phyloP scores from a whole-genome alignment of 2,113 vertebrate species.

The Limanda limanda region DNA sequence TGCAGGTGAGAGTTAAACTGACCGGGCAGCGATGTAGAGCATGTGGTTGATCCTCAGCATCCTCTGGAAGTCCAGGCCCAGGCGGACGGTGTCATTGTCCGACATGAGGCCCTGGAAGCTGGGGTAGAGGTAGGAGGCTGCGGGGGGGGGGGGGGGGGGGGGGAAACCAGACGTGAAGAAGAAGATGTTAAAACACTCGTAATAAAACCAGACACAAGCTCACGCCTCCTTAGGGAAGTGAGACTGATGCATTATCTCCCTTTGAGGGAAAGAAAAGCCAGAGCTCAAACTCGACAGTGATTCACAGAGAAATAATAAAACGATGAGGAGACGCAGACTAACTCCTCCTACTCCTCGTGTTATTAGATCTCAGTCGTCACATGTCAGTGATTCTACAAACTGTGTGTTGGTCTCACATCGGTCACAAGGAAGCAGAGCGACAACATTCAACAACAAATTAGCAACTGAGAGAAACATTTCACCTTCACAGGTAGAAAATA shows the following conservation, averaged over 20 bases:
- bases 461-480: not conserved
- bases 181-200: not conserved
- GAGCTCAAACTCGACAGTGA: too few relatives aligned
- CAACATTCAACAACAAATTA: not conserved
- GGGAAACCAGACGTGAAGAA: not conserved
- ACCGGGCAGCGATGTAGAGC: slow-evolving; percentile 93
- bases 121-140: slow-evolving; percentile 86
- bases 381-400: not conserved
- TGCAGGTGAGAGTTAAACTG: slow-evolving; percentile 45
- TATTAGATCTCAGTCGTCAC: not conserved
- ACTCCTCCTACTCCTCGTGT: not conserved
- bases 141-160: not conserved
- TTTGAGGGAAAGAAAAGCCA: too few relatives aligned
- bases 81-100: slow-evolving; percentile 86
- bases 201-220: not conserved
- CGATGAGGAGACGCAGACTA: too few relatives aligned
- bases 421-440: not conserved
- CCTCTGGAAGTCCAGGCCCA: slow-evolving; percentile 92
- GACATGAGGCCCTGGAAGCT: slow-evolving; percentile 88
- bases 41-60: slow-evolving; percentile 92
- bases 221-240: not conserved
- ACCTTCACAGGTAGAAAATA: slow-evolving; percentile 12
- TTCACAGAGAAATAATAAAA: not conserved
- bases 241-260: not conserved
- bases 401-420: not conserved